Base-by-base conservation (phyloP, 2,113 vertebrate genomes). In the Syrrhaptes paradoxus region DNA sequence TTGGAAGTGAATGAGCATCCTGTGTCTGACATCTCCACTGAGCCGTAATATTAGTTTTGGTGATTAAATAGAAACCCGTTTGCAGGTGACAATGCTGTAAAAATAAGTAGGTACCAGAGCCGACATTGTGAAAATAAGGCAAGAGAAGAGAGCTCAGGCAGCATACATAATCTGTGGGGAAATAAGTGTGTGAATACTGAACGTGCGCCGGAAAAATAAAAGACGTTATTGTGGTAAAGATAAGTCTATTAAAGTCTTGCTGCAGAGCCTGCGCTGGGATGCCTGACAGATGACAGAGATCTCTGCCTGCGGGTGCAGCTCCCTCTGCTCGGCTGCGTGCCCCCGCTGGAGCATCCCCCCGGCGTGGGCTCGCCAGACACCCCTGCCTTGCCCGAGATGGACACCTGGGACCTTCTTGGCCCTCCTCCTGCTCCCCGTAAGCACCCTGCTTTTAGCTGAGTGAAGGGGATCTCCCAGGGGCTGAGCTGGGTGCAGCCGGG, bases 101-200 rank as follows among this genome's bases (percentile, higher is more conserved):
- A 68, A 86, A 93, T 54, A n/a, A 85, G 80, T 36, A 28, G 31
- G 73, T 55, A 52, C 87, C 80, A 61, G 93, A 43, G 61, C 34
- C 21, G 6, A 71, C 31, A 11, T 41, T 1, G 34, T 68, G 90
- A 68, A 93, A 55, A 67, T 54, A n/a, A 85, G 67, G 85, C 74
- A 76, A 79, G 82, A 86, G 90, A 73, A 49, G 31, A 22, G 93
- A 91, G 81, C 81, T 83, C 88, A 54, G 77, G 76, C 81, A 85
- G 85, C 58, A 83, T 67, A 45, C 67, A 22, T 89, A 79, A 88
- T 92, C 90, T 13, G 0, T 54, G 61, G 87, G 67, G 92, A 94
- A 95, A 93, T 43, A 89, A 70, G 75, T 1, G n/a, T 92, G 92
- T 96, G 96, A 92, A 95, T 95, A 96, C 95, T 83, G 92, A 95